Evolutionary conservation across 2,888 invertebrate genomes (phyloP), one percentile per base, ranked within the genome.

Genomic region (Caenorhabditis doughertyi): DNA sequence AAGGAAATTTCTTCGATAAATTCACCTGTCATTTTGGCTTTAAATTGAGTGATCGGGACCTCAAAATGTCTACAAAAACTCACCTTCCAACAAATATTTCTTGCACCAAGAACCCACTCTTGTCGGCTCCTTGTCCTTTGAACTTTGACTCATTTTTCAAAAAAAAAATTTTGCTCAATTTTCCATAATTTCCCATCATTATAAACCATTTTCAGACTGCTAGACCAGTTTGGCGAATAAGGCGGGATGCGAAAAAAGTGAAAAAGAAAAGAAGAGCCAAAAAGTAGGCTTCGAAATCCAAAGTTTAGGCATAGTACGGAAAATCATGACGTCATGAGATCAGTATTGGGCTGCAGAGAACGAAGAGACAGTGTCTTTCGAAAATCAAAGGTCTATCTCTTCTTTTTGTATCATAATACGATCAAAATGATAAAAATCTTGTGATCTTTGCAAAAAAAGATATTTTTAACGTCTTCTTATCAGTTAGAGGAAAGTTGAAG

Each of bases 61-160:
- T n/a, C n/a, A n/a, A n/a, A n/a, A n/a, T n/a, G n/a, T n/a, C 0
- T 29, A 2, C 32, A 32, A 90, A 89, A 7, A 92, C 79, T 8
- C 87, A 64, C 64, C 64, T 64, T 64, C 64, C 13, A 64, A 21
- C 49, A 64, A 32, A 64, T 64, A 64, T 32, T 64, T 64, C 49
- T 35, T 29, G 4, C 65, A 67, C 51, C 65, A 67, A 3, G 70
- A 58, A 16, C n/a, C 58, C 42, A 42, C n/a, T 60, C 58, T 58
- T 21, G 35, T 39, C 58, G 23, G 16, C 21, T 35, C 5, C 7
- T 53, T 55, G n/a, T n/a, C n/a, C 16, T 27, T 13, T 9, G 58
- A 35, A 2, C 3, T 58, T 58, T 58, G 9, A n/a, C 25, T 60
- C 60, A 60, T 60, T 60, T 60, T 60, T 60, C 25, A 2, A 25